A percentile compares a stretch with the other conserved stretches of the same genome.
These are phyloP conservation scores for Podarcis siculus DNA, from an alignment of 2,797 vertebrate genomes.

Conservation along the genomic window DNA sequence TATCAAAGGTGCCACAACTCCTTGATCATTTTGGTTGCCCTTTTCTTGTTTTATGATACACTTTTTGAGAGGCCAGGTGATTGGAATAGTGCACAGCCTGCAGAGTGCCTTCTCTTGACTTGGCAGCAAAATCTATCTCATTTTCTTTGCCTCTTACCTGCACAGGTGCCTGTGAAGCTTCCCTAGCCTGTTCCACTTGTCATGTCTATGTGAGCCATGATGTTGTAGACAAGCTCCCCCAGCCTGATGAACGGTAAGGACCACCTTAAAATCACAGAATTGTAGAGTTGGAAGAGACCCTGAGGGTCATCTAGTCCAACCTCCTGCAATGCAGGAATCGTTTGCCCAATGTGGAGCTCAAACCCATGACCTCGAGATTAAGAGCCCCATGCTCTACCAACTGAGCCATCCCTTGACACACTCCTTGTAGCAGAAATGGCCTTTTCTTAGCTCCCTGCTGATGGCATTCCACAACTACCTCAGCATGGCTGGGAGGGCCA, in stretches of 20 bases:
- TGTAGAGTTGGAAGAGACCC: too few relatives aligned
- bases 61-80: not conserved
- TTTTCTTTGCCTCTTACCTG: not conserved
- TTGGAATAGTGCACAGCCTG: not conserved
- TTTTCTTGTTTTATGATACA: not conserved
- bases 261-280: not conserved
- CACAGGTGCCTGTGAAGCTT: constrained; percentile 91
- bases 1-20: not conserved
- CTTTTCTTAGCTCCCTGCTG: not conserved
- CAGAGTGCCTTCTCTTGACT: not conserved
- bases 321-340: too few relatives aligned
- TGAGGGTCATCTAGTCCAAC: too few relatives aligned
- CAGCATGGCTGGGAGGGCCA: not conserved
- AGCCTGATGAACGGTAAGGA: constrained; percentile 85
- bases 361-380: too few relatives aligned
- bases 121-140: not conserved
- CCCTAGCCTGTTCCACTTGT: constrained; percentile 92
- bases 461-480: not conserved
- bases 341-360: too few relatives aligned
- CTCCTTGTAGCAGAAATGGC: not conserved
- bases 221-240: constrained; percentile 82
- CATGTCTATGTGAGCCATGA: constrained; percentile 86
- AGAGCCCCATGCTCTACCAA: too few relatives aligned
- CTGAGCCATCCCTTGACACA: too few relatives aligned
- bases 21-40: not conserved